A percentile compares a stretch with the other conserved stretches of the same genome.
Evolutionary conservation across 1,140 invertebrate species (phyloP).

Genomic region (Atopsyche davidsoni): DNA sequence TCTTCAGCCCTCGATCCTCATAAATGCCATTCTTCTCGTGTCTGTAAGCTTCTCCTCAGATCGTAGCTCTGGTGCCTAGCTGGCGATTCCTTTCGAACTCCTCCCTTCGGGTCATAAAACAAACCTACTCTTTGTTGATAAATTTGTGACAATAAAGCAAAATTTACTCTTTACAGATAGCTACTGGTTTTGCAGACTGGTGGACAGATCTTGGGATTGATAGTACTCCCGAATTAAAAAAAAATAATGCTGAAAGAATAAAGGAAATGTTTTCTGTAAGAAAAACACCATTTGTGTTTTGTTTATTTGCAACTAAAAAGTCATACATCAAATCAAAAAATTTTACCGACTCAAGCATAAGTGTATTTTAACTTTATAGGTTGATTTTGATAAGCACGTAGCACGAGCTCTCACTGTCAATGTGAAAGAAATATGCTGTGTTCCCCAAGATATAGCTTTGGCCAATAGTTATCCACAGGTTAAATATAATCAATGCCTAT

Average conservation of each 20-base stretch:
- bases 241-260: conserved; percentile 42
- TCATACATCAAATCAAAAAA: not conserved
- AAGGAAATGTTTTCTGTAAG: conserved; percentile 44
- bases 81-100: no score
- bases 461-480: conserved; percentile 27
- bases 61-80: no score
- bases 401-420: conserved; percentile 34
- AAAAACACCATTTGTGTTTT: not conserved
- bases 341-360: not conserved
- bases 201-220: conserved; percentile 36
- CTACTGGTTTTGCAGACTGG: conserved; percentile 47
- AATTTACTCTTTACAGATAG: conserved; percentile 33
- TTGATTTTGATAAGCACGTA: conserved; percentile 43
- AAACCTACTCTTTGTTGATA: no score
- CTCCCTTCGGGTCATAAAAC: no score
- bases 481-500: not conserved
- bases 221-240: conserved; percentile 32
- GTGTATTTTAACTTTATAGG: conserved; percentile 29
- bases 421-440: conserved; percentile 32
- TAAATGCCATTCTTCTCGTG: no score
- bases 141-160: no score
- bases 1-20: no score
- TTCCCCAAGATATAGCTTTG: conserved; percentile 32
- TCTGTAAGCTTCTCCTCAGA: no score
- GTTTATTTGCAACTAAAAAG: no score